Base-by-base conservation (phyloP, 2,797 vertebrate species). In the Dendrocincla fuliginosa region DNA sequence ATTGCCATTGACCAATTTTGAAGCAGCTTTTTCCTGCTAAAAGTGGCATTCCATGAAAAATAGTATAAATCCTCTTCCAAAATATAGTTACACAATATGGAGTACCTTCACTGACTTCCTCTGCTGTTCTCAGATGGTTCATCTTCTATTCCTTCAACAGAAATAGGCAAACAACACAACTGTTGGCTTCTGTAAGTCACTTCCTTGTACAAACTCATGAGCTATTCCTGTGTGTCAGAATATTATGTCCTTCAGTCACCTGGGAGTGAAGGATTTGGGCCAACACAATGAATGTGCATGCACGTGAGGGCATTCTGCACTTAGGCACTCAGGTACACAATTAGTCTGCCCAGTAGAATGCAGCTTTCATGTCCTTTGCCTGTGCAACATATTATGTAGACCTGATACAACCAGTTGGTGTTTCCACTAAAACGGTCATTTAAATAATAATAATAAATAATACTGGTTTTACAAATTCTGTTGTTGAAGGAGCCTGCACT, bases 381-480 rank as follows among this genome's bases (percentile, higher is more conserved):
- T 41, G 27, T 27, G 44, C 49, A 80, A 60, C 2, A 37, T 1
- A 0, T 41, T 42, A 70, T 1, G 3, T 13, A 94, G 28, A 41
- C 6, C 25, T 30, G 7, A 8, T 52, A 64, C 23, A 84, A 55
- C 6, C 2, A 3, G 9, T 2, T 69, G 28, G 17, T 11, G 17
- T 74, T 86, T 75, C 33, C 18, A 71, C 19, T 64, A 35, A 79
- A 95, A 69, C 5, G 6, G 12, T 22, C 5, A 52, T 57, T 79
- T 69, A 85, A 81, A 63, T 32, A 50, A 42, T 32, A 50, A 42
- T 6, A 61, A 87, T 12, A 50, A 79, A 53, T 35, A 71, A 46
- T 5, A 59, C 5, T 33, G 7, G 6, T 23, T 46, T 82, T 69
- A 25, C 3, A 84, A 88, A 80, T 52, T 39, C 65, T 65, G 32